Percentiles rank a stretch among this genome's conserved stretches.
phyloP scores from a whole-genome alignment of 2,888 invertebrate genomes.

The Drosophila testacea region DNA sequence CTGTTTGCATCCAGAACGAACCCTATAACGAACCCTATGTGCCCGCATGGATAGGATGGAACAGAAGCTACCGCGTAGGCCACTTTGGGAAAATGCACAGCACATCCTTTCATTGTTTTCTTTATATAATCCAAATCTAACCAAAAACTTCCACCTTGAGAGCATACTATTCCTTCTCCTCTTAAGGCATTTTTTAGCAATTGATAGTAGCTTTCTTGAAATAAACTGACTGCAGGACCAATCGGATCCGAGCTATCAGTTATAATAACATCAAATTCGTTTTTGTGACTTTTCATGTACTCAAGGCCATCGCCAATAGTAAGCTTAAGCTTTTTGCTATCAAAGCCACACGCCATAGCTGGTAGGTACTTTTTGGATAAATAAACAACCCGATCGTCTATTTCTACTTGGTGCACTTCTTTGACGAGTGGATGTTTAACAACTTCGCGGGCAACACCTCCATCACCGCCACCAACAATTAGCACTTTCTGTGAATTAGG shows the following conservation, averaged over 20 bases:
- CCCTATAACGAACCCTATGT: conserved; percentile 89
- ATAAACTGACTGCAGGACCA: conserved; percentile 90
- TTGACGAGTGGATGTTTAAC: conserved; percentile 96
- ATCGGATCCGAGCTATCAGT: conserved; percentile 99
- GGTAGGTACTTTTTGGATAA: conserved; percentile 95
- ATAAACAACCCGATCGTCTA: conserved; percentile 96
- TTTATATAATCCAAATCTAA: conserved; percentile 91
- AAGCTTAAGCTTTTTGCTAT: conserved; percentile 92
- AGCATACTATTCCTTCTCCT: conserved; percentile 96
- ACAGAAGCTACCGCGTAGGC: conserved; percentile 93
- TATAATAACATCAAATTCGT: conserved; percentile 98
- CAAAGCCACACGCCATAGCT: conserved; percentile 95
- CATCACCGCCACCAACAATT: conserved; percentile 99
- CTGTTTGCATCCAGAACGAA: conserved; percentile 90
- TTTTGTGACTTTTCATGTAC: conserved; percentile 93
- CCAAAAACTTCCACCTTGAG: conserved; percentile 95
- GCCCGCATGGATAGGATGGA: conserved; percentile 98
- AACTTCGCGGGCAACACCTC: conserved; percentile 98
- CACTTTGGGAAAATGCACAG: conserved; percentile 91
- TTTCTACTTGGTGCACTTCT: conserved; percentile 96
- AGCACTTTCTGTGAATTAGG: conserved; percentile 95
- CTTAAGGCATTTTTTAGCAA: conserved; percentile 93
- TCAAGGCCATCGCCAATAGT: conserved; percentile 97
- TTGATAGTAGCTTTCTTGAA: conserved; percentile 91
- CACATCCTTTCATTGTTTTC: conserved; percentile 91